Evolutionary conservation across 2,888 invertebrate species (phyloP).

Genomic region (Parnassius smintheus): DNA sequence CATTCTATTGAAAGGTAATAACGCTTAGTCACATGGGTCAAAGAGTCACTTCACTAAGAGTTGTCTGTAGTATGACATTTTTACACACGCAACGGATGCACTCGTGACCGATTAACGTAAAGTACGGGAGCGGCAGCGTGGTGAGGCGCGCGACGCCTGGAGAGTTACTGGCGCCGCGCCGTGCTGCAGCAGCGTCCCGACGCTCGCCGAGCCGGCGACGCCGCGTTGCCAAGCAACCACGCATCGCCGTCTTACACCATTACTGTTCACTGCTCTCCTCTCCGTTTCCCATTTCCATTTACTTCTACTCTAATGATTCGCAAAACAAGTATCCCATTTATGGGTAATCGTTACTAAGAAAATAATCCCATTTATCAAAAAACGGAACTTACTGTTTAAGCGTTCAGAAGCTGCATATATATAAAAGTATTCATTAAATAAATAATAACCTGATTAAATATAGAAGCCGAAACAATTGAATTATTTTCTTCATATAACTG

Average conservation of each 20-base stretch:
- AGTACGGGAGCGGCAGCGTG: conserved; percentile 35
- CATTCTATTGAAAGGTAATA: too few relatives aligned
- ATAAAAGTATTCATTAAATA: too few relatives aligned
- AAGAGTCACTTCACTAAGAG: conserved; percentile 17
- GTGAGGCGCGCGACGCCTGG: conserved; percentile 49
- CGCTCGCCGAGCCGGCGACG: conserved; percentile 66
- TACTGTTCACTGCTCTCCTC: neutral
- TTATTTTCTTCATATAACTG: too few relatives aligned
- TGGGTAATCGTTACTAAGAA: too few relatives aligned
- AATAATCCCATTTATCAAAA: too few relatives aligned
- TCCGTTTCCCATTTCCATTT: neutral
- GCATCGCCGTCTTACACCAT: conserved; percentile 15
- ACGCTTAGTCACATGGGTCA: conserved; percentile 6
- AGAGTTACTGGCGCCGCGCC: conserved; percentile 59
- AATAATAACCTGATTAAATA: too few relatives aligned
- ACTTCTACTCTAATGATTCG: too few relatives aligned
- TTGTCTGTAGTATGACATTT: conserved; percentile 7
- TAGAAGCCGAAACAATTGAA: too few relatives aligned
- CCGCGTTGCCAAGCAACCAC: conserved; percentile 71
- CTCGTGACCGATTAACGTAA: neutral
- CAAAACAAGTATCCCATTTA: too few relatives aligned
- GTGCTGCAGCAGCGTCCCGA: conserved; percentile 63
- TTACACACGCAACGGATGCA: conserved; percentile 8
- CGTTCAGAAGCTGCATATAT: too few relatives aligned
- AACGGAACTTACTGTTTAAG: too few relatives aligned